Evolutionary conservation across 2,888 invertebrate species (phyloP).

Genomic region (Deilephila elpenor): DNA sequence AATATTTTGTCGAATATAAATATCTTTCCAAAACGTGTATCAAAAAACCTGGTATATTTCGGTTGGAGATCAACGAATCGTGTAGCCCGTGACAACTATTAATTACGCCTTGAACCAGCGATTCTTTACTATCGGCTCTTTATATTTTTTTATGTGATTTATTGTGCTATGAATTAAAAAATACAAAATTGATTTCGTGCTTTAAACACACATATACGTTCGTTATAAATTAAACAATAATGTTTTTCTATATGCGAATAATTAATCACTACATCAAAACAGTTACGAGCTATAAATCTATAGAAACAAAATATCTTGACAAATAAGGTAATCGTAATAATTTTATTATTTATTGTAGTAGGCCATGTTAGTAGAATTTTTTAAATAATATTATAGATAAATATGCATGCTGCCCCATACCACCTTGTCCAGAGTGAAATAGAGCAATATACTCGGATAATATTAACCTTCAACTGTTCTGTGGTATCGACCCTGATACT

Average conservation of each 20-base stretch:
- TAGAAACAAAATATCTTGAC: too few species aligned
- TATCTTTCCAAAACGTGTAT: background rate
- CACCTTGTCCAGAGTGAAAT: too few species aligned
- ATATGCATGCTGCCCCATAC: too few species aligned
- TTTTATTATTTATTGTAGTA: too few species aligned
- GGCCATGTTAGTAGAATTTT: too few species aligned
- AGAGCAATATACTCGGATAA: too few species aligned
- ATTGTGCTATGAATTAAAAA: slow-evolving; percentile 7
- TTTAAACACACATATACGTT: background rate
- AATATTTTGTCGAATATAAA: background rate
- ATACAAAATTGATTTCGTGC: slow-evolving; percentile 14
- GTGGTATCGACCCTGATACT: too few species aligned
- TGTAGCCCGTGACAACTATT: slow-evolving; percentile 14
- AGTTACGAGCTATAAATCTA: too few species aligned
- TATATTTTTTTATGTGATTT: background rate
- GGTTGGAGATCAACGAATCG: background rate
- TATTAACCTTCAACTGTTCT: too few species aligned
- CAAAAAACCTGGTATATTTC: background rate
- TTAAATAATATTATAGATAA: too few species aligned
- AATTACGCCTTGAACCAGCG: background rate
- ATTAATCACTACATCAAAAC: too few species aligned
- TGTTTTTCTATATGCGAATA: background rate
- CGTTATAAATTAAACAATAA: background rate
- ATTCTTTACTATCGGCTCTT: background rate
- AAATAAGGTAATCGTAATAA: too few species aligned